phyloP scores from a whole-genome alignment of 1,140 invertebrate genomes.

The Artemia franciscana region DNA sequence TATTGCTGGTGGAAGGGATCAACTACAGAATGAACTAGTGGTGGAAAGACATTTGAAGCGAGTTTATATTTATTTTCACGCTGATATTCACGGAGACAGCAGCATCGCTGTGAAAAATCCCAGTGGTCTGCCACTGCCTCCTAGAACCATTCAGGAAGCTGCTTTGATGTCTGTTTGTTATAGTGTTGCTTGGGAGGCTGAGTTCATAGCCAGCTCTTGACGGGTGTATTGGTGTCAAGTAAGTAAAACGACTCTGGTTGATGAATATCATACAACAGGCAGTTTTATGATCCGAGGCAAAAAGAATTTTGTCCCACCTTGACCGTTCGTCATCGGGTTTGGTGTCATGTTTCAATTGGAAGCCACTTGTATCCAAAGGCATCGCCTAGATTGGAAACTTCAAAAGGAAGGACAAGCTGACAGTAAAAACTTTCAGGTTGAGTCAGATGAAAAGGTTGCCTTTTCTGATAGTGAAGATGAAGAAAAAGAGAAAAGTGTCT shows the following conservation, averaged over 20 bases:
- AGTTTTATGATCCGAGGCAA: slow-evolving; percentile 97
- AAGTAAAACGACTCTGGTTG: slow-evolving; percentile 71
- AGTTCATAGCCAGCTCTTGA: slow-evolving; percentile 80
- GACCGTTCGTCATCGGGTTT: slow-evolving; percentile 75
- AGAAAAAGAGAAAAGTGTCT: no score
- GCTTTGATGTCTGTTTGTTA: slow-evolving; percentile 91
- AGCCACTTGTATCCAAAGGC: slow-evolving; percentile 22
- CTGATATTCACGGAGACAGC: slow-evolving; percentile 80
- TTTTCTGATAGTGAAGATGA: no score
- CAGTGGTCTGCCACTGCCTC: slow-evolving; percentile 40
- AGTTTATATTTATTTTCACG: slow-evolving; percentile 64
- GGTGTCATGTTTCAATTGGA: slow-evolving; percentile 72
- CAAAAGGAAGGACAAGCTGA: no score
- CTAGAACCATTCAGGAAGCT: slow-evolving; percentile 86
- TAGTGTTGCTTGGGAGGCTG: slow-evolving; percentile 87
- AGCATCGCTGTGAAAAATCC: slow-evolving; percentile 85
- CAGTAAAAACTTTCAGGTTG: no score
- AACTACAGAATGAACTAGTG: slow-evolving; percentile 91
- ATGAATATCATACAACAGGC: slow-evolving; percentile 43
- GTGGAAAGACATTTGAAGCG: slow-evolving; percentile 77
- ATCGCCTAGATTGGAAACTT: no score
- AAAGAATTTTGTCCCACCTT: slow-evolving; percentile 85
- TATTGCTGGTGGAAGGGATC: slow-evolving; percentile 85
- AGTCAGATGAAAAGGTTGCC: no score
- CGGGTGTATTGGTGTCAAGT: slow-evolving; percentile 91